Evolutionary conservation across 1,140 invertebrate species (phyloP).

Genomic region (Drosophila setifemur): DNA sequence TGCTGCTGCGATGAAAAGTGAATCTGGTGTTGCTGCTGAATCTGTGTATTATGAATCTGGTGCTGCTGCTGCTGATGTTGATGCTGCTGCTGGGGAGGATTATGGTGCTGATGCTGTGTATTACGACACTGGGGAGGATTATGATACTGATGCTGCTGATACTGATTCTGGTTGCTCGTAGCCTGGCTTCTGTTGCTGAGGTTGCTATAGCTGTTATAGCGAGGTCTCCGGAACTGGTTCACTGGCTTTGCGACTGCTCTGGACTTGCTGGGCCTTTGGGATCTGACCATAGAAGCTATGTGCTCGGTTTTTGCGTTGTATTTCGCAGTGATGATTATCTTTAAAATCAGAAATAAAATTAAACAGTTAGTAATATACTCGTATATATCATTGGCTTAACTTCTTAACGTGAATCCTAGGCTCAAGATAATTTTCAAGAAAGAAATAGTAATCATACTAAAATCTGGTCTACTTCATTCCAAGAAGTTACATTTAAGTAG

Average conservation of each 20-base stretch:
- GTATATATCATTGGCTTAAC: too few relatives aligned
- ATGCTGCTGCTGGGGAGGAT: background rate
- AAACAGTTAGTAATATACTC: too few relatives aligned
- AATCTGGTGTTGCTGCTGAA: background rate
- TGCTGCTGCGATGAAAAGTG: background rate
- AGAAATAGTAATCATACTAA: too few relatives aligned
- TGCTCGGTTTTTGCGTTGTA: constrained; percentile 60
- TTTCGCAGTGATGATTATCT: constrained; percentile 56
- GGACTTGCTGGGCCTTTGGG: constrained; percentile 34
- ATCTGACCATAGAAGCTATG: constrained; percentile 62
- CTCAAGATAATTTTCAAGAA: too few relatives aligned
- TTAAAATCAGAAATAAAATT: too few relatives aligned
- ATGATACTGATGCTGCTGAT: background rate
- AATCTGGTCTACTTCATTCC: too few relatives aligned
- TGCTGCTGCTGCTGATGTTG: background rate
- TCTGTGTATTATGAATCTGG: background rate
- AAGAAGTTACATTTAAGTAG: too few relatives aligned
- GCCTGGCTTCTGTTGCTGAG: background rate
- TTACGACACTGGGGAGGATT: too few relatives aligned
- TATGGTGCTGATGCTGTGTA: background rate
- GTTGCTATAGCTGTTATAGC: too few relatives aligned
- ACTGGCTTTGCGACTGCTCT: background rate
- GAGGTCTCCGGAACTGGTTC: background rate
- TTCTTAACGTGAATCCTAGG: too few relatives aligned
- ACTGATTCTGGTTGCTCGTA: background rate